Percentiles rank a stretch among this genome's conserved stretches.
phyloP scores from a whole-genome alignment of 2,113 vertebrate species.

The Protomyctophum bolini region DNA sequence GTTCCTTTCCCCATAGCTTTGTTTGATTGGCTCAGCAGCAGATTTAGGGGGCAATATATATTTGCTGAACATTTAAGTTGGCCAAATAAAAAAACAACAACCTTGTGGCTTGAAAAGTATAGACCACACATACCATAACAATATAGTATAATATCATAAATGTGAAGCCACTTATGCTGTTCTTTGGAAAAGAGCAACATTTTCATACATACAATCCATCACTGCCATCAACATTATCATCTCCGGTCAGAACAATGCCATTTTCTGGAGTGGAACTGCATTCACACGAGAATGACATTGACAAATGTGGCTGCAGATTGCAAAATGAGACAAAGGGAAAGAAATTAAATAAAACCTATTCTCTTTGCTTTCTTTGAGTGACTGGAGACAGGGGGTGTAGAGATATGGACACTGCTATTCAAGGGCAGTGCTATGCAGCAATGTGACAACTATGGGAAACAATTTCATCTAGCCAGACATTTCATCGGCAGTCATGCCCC shows the following conservation, averaged over 20 bases:
- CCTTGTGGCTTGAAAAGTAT: no score
- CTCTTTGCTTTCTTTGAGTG: constrained; percentile 61
- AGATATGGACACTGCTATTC: constrained; percentile 55
- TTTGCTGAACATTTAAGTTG: no score
- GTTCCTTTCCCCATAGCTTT: no score
- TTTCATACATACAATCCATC: constrained; percentile 66
- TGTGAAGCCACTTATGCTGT: constrained; percentile 15
- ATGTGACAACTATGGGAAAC: constrained; percentile 71
- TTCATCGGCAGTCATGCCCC: constrained; percentile 36
- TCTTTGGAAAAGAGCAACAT: constrained; percentile 34
- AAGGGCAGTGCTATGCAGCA: constrained; percentile 48
- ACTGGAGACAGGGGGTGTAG: constrained; percentile 62
- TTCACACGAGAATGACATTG: constrained; percentile 66
- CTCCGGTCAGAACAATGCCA: constrained; percentile 66
- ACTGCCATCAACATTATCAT: constrained; percentile 72
- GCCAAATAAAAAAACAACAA: no score
- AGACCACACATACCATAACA: no score
- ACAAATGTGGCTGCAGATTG: constrained; percentile 72
- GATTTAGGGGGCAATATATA: no score
- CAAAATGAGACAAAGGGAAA: constrained; percentile 75
- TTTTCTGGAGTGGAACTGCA: constrained; percentile 66
- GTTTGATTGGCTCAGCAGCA: no score
- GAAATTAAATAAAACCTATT: constrained; percentile 77
- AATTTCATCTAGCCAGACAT: constrained; percentile 68
- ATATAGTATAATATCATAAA: constrained; percentile 3